Evolutionary conservation across 2,888 invertebrate species (phyloP), one percentile per base, ranked within the genome.

Genomic region (Elegia similella): DNA sequence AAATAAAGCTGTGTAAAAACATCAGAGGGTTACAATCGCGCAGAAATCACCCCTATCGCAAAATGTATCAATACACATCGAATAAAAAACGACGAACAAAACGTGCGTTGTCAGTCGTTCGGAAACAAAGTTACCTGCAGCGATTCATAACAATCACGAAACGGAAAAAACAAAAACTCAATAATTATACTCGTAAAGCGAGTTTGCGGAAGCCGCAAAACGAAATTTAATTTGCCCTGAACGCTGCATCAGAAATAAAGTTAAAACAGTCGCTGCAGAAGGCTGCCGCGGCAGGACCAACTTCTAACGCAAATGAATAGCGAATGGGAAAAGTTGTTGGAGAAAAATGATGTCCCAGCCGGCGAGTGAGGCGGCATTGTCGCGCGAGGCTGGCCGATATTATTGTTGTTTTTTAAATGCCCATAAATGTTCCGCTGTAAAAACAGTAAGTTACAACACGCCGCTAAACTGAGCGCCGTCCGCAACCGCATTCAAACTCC

Each of bases 271-370:
- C 86, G 83, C 82, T 87, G 89, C 88, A 88, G 84, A 83, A 81
- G 86, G 84, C 82, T 79, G 82, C 72, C 79, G 82, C 70, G 72
- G 83, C 73, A 86, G 85, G 88, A 67, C 79, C 80, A 91, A 90
- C 90, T 91, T 90, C 88, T 89, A 90, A 91, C 90, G 87, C 88
- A 88, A 90, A 91, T 91, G 91, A 91, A 91, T 90, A 91, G 88
- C 85, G 89, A 91, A 90, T 90, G 88, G 87, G 88, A 82, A 90
- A 91, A 91, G 91, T 91, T 91, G 82, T 78, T 73, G 74, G 86
- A 87, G 88, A 90, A 91, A 91, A 91, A 90, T 88, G 87, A 88
- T 89, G 90, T 87, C 86, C 84, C 84, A 83, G 78, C 82, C 82
- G 81, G 67, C 72, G 75, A 76, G 76, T 70, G 69, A 73, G 69